Evolutionary conservation across 1,140 invertebrate genomes (phyloP).

Genomic region (Hyphantria cunea): DNA sequence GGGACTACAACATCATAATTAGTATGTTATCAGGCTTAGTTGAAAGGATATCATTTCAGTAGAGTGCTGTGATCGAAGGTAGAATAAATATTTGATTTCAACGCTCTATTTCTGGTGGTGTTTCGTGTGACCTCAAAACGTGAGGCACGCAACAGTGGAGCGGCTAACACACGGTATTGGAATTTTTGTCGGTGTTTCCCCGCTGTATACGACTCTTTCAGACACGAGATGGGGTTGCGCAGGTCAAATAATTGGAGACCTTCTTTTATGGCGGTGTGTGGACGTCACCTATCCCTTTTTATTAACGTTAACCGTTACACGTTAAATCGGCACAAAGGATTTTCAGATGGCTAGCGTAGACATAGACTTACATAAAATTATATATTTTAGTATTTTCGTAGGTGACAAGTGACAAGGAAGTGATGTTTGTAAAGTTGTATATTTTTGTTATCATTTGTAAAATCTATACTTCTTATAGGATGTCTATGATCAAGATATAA

Average conservation of each 20-base stretch:
- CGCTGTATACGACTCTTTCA: constrained; percentile 39
- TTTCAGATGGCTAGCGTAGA: constrained; percentile 16
- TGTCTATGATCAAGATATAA: neutral
- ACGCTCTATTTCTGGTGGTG: constrained; percentile 39
- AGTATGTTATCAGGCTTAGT: constrained; percentile 12
- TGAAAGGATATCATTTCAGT: neutral
- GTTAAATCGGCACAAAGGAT: constrained; percentile 31
- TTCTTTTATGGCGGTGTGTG: constrained; percentile 32
- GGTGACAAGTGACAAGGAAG: neutral
- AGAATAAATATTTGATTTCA: constrained; percentile 52
- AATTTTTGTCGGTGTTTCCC: constrained; percentile 45
- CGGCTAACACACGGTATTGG: constrained; percentile 39
- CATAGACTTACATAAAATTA: constrained; percentile 21
- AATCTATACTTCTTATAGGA: neutral
- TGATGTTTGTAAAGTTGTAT: neutral
- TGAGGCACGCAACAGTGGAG: constrained; percentile 46
- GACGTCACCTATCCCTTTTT: constrained; percentile 36
- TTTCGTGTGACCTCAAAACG: constrained; percentile 60
- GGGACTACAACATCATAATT: neutral
- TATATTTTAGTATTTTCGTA: constrained; percentile 20
- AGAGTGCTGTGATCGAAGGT: constrained; percentile 1
- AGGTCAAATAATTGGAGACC: constrained; percentile 33
- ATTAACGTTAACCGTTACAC: constrained; percentile 27
- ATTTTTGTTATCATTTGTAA: neutral
- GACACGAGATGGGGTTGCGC: constrained; percentile 24